Evolutionary conservation across 2,888 invertebrate species (phyloP), one percentile per base, ranked within the genome.

Genomic region (Arenicola marina): DNA sequence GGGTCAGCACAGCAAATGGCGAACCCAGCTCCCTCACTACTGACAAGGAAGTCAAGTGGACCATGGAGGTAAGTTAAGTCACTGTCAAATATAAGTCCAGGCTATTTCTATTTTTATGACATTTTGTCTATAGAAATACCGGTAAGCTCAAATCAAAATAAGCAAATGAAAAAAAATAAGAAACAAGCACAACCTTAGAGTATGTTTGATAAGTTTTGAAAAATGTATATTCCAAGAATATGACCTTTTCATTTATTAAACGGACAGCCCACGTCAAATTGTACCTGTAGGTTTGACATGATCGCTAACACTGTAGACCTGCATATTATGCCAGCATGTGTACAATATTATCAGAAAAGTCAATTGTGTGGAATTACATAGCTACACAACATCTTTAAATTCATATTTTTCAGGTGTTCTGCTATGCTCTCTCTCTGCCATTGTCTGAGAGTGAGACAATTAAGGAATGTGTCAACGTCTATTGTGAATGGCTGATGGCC

Each of bases 401-500:
- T 21, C 26, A 18, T 48, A 11, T 32, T 32, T 28, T 51, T 28
- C 57, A 93, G 92, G 94, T 96, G 54, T 89, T 97, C 66, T 92
- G 96, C 76, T 95, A 90, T 84, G 96, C 97, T 0, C 87, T 98
- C 2, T 92, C 93, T 18, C 86, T 97, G 51, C 95, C 95, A 0
- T 85, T 97, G 53, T 69, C 89, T 38, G 96, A 97, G 84, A 94
- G 95, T 81, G 95, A 95, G 75, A 93, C 95, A 0, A 91, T 97
- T 57, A 90, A 95, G 70, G 95, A 96, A 83, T 97, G 96, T 82
- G 96, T 96, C 46, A 93, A 93, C 80, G 91, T 97, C 38, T 97
- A 97, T 80, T 96, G 95, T 83, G 95, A 97, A 78, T 98, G 97
- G 97, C 86, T 98, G 69, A 91, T 92, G 0, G 92, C 95, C 1